Conservation (phyloP, 2,797 vertebrate genomes). For the Tenualosa ilisha region DNA sequence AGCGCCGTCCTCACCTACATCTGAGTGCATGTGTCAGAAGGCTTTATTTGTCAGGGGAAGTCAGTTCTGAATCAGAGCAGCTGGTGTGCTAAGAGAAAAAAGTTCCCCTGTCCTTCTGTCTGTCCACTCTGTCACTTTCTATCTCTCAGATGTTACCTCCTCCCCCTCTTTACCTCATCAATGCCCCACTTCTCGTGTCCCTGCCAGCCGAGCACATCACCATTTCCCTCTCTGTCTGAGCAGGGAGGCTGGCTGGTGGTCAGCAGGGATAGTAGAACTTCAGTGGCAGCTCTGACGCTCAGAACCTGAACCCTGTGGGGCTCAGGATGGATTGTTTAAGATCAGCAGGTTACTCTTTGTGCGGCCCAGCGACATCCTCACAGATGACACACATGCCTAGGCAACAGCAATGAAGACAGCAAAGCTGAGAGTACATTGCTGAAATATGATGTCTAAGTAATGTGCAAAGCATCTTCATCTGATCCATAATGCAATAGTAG, state of each 20-base stretch:
- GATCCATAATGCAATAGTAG: too few species aligned
- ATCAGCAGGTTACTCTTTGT: background rate
- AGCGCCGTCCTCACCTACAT: background rate
- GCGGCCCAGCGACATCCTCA: background rate
- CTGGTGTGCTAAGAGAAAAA: background rate
- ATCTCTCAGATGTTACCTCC: constrained; percentile 11
- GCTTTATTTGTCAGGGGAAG: constrained; percentile 21
- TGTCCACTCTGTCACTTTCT: constrained; percentile 16
- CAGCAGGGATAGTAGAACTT: background rate
- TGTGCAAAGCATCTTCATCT: background rate
- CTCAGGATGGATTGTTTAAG: background rate
- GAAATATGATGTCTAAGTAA: background rate
- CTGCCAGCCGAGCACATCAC: background rate
- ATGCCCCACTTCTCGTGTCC: background rate
- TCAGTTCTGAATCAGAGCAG: constrained; percentile 12
- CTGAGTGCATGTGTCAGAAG: constrained; percentile 22
- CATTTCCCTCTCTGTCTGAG: background rate
- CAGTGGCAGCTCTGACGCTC: background rate
- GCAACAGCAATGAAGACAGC: too few species aligned
- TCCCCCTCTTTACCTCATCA: background rate
- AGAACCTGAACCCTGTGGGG: background rate
- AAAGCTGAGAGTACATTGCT: background rate
- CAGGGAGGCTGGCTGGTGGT: background rate
- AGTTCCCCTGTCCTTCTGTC: background rate
- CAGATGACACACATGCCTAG: background rate